A percentile compares a stretch with the other conserved stretches of the same genome.
Conservation (phyloP, 1,140 invertebrate genomes). For the Augochlora pura region DNA sequence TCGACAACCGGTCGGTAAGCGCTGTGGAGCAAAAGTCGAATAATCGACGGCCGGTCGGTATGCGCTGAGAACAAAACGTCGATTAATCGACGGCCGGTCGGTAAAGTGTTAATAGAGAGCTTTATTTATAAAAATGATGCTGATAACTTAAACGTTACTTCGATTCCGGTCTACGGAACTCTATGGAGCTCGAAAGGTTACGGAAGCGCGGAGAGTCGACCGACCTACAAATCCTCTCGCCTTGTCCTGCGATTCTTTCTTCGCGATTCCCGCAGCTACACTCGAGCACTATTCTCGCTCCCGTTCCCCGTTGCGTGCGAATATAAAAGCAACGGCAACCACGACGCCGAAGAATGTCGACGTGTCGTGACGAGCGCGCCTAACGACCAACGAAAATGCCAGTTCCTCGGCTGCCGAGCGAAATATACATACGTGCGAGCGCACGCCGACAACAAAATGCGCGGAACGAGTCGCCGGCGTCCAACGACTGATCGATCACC, state of each 20-base stretch:
- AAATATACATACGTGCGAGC: conserved; percentile 4
- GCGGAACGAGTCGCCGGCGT: background rate
- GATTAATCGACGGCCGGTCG: too few relatives aligned
- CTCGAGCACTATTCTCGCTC: conserved; percentile 37
- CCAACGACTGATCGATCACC: too few relatives aligned
- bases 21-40: too few relatives aligned
- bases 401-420: conserved; percentile 12
- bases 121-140: too few relatives aligned
- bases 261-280: too few relatives aligned
- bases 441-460: conserved; percentile 12
- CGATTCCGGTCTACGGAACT: background rate
- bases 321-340: conserved; percentile 46
- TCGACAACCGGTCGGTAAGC: too few relatives aligned
- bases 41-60: too few relatives aligned
- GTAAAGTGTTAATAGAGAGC: too few relatives aligned
- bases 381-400: conserved; percentile 43
- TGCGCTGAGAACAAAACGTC: too few relatives aligned
- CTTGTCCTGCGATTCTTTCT: too few relatives aligned
- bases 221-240: too few relatives aligned
- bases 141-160: too few relatives aligned
- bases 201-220: background rate
- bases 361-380: conserved; percentile 35
- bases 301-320: conserved; percentile 45
- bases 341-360: conserved; percentile 44
- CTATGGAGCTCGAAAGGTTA: background rate